Evolutionary conservation across 2,888 invertebrate species (phyloP).

Genomic region (Glaucopsyche alexis): DNA sequence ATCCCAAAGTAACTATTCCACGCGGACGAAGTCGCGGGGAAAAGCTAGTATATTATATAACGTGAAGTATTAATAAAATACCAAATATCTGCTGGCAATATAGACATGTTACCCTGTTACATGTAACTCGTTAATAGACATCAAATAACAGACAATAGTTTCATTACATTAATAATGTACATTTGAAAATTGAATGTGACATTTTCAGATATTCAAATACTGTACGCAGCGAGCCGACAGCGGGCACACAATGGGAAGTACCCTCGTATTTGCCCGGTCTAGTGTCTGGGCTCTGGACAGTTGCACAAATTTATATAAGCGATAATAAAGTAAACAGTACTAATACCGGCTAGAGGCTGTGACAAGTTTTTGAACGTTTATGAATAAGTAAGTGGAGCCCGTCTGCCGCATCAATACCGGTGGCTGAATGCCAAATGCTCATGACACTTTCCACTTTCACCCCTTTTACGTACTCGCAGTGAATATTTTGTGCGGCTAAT

Average conservation of each 20-base stretch:
- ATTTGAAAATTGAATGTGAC: conserved; percentile 5
- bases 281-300: conserved; percentile 19
- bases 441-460: conserved; percentile 75
- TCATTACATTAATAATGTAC: not conserved
- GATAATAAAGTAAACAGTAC: conserved; percentile 57
- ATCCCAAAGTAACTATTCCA: too few species aligned
- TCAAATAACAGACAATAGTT: not conserved
- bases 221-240: conserved; percentile 31
- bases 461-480: conserved; percentile 55
- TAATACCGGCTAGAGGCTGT: conserved; percentile 42
- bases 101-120: not conserved
- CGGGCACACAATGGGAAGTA: conserved; percentile 35
- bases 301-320: conserved; percentile 31
- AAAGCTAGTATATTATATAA: too few species aligned
- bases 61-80: not conserved
- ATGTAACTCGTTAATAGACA: not conserved
- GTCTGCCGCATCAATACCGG: conserved; percentile 76
- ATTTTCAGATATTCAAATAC: conserved; percentile 26
- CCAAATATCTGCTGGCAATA: not conserved
- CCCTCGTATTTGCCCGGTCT: conserved; percentile 23
- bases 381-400: conserved; percentile 70
- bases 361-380: conserved; percentile 64
- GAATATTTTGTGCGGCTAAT: conserved; percentile 65
- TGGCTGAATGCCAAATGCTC: conserved; percentile 74
- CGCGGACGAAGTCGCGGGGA: too few species aligned